Base-by-base conservation (phyloP, 1,140 invertebrate genomes). In the Episyrphus balteatus region DNA sequence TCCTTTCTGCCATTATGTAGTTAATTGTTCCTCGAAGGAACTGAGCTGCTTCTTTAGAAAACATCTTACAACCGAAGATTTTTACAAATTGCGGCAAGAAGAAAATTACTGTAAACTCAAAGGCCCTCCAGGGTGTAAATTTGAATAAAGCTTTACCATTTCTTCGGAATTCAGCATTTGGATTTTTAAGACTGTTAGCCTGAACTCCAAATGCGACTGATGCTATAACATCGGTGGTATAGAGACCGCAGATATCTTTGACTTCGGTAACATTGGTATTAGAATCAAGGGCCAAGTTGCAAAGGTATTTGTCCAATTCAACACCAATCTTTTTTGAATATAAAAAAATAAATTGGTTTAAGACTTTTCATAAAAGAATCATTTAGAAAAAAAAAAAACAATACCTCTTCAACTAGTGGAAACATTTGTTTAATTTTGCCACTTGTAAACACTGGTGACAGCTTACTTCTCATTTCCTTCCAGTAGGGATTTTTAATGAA, bases 151-250 rank as follows among this genome's bases (percentile, higher is more conserved):
- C 65, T 8, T 56, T 60, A 1, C 69, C 70, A 3, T 62, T 57
- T 41, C 36, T 58, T 32, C 56, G 65, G 46, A 71, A 75, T 30
- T 69, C 69, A 2, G 58, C 74, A 18, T 71, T 55, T 5, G 71
- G 61, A 51, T 76, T 62, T 14, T 62, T 61, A n/a, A 78, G 54
- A 3, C 71, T 71, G 34, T 78, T 73, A 3, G 75, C 71, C 39
- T 75, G 68, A 47, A 79, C 62, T n/a, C 77, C 79, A 54, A 75
- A 80, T 5, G 73, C 77, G 46, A 72, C 73, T 5, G 69, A 74
- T 5, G 75, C 75, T 33, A 81, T 80, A 6, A 76, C 70, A 57
- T 80, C 77, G 10, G 76, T 76, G 7, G 73, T 72, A 48, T 73
- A 79, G 48, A 71, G 70, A 0, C 70, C 59, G 45, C 70, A 66